Conservation (phyloP, 2,888 invertebrate genomes). For the Malthinus flaveolus region DNA sequence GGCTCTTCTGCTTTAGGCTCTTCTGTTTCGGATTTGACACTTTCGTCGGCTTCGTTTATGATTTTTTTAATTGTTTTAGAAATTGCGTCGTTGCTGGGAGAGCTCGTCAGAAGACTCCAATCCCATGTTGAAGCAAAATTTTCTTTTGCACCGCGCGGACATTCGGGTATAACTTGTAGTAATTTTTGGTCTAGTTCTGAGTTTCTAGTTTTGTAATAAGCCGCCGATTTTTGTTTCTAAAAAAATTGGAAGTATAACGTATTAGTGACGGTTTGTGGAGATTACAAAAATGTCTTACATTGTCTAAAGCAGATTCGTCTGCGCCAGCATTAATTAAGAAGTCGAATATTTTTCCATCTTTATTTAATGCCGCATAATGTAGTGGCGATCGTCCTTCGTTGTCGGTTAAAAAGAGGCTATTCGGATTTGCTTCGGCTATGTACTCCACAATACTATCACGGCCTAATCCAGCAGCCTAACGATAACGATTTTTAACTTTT, state of each 20-base stretch:
- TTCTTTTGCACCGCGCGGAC: slow-evolving; percentile 76
- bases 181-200: slow-evolving; percentile 76
- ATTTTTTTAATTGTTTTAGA: slow-evolving; percentile 24
- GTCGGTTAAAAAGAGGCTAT: slow-evolving; percentile 71
- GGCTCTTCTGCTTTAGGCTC: slow-evolving; percentile 18
- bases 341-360: slow-evolving; percentile 78
- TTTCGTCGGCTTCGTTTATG: slow-evolving; percentile 24
- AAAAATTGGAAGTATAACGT: slow-evolving; percentile 1
- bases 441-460: slow-evolving; percentile 75
- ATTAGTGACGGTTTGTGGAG: neutral
- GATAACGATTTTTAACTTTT: neutral
- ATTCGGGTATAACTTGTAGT: slow-evolving; percentile 75
- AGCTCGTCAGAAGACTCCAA: slow-evolving; percentile 63
- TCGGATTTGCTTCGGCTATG: slow-evolving; percentile 70
- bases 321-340: slow-evolving; percentile 80
- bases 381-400: slow-evolving; percentile 84
- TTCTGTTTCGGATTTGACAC: slow-evolving; percentile 15
- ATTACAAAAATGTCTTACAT: slow-evolving; percentile 61
- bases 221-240: slow-evolving; percentile 83
- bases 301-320: slow-evolving; percentile 80
- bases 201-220: slow-evolving; percentile 75
- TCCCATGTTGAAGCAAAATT: slow-evolving; percentile 72
- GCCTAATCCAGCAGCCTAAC: slow-evolving; percentile 80
- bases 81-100: slow-evolving; percentile 18
- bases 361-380: slow-evolving; percentile 83